Conservation (phyloP, 1,140 invertebrate species). For the Hypsibius dujardini region DNA sequence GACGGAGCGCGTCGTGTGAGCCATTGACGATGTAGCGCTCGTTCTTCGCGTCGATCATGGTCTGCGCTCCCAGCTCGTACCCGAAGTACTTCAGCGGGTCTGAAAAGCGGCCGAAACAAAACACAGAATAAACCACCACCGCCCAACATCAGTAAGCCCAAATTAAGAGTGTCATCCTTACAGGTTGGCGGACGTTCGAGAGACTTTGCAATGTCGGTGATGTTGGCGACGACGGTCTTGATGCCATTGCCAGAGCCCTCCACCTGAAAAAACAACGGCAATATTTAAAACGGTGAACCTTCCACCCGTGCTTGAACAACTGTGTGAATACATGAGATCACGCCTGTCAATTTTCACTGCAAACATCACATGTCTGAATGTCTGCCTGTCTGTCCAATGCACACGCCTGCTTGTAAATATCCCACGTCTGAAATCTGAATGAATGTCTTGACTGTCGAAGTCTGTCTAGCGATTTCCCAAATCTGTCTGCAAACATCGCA, state of each 20-base stretch:
- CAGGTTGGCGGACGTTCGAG: slow-evolving; percentile 88
- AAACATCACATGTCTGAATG: too few relatives aligned
- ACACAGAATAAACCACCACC: slow-evolving; percentile 19
- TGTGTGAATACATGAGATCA: background rate
- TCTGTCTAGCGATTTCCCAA: too few relatives aligned
- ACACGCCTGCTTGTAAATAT: too few relatives aligned
- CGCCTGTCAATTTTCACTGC: too few relatives aligned
- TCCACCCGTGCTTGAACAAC: slow-evolving; percentile 18
- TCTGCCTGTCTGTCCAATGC: too few relatives aligned
- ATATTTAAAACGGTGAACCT: slow-evolving; percentile 12
- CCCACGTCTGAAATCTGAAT: too few relatives aligned
- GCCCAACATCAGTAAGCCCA: slow-evolving; percentile 19
- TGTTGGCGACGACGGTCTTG: slow-evolving; percentile 98
- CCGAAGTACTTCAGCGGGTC: slow-evolving; percentile 99
- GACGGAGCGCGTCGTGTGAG: slow-evolving; percentile 83
- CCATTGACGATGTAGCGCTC: slow-evolving; percentile 99
- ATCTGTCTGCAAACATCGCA: too few relatives aligned
- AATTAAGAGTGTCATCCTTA: slow-evolving; percentile 37
- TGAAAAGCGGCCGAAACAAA: slow-evolving; percentile 30
- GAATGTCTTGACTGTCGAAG: too few relatives aligned
- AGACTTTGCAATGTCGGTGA: slow-evolving; percentile 93
- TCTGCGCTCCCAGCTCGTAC: slow-evolving; percentile 95
- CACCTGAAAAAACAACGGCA: slow-evolving; percentile 29
- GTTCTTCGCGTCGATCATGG: slow-evolving; percentile 93
- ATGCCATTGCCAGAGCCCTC: slow-evolving; percentile 92